Evolutionary conservation across 1,140 invertebrate genomes (phyloP), one percentile per base, ranked within the genome.

Genomic region (Patella vulgata): DNA sequence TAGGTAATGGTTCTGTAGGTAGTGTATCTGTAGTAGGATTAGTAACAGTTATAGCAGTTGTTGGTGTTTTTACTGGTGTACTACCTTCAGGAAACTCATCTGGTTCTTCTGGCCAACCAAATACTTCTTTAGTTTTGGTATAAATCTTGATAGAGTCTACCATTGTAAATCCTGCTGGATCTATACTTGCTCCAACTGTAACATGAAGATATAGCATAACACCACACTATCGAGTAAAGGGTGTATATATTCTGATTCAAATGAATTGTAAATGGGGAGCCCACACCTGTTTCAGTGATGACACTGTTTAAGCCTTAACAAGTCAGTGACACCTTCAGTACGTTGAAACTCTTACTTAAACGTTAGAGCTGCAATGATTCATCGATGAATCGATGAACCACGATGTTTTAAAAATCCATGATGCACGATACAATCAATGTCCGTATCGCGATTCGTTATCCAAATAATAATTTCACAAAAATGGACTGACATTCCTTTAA

Each of bases 81-180:
- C 21, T 46, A 52, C 66, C 50, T 54, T 89, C 87, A 5, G 89
- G 84, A 31, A 90, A 88, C 64, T 97, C 95, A 75, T 97, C 95
- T 14, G 88, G 89, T 78, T 98, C 96, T 82, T 98, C 96, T 0
- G 96, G 95, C 96, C 96, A 98, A 43, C 95, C 95, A 84, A 98
- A 97, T 0, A 90, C 87, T 80, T 98, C 96, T 86, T 98, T 98
- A 3, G 93, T 94, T 85, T 97, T 97, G 2, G 94, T 95, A 82
- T 98, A 87, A 11, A 96, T 90, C 87, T 96, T 96, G 14, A 98
- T 90, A 42, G 93, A 95, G 84, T 98, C 95, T 2, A 98, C 89
- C 88, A 97, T 92, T 25, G 92, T 96, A 1, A 97, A 90, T 66
- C 91, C 90, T 69, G 93, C 92, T 0, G 93, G 89, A 85, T 97